Percentiles rank a stretch among this genome's conserved stretches.
These are phyloP conservation scores for Dendrocincla fuliginosa DNA, from an alignment of 2,797 vertebrate species.

Conservation along the genomic window DNA sequence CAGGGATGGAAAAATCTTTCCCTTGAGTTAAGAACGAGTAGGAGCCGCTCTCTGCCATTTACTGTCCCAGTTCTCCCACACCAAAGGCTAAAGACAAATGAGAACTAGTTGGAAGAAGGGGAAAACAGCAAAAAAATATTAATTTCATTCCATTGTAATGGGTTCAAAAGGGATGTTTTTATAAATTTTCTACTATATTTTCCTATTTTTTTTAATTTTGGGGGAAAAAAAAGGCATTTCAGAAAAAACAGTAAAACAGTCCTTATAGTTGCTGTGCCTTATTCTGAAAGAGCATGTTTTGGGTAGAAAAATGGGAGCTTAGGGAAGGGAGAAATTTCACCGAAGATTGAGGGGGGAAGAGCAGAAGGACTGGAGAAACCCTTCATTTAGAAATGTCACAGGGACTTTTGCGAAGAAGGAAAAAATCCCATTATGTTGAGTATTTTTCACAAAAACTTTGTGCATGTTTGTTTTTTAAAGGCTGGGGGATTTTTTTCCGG, in stretches of 20 bases:
- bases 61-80: not conserved
- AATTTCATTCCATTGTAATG: not conserved
- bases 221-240: not conserved
- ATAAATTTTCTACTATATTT: not conserved
- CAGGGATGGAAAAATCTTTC: not conserved
- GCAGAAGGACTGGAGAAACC: constrained; percentile 8
- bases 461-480: not conserved
- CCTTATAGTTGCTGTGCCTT: not conserved
- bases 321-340: not conserved
- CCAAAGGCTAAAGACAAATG: not conserved
- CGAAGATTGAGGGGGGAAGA: not conserved
- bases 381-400: constrained; percentile 21
- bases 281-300: not conserved
- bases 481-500: not conserved
- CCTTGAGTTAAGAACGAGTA: not conserved
- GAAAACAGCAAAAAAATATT: not conserved
- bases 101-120: not conserved
- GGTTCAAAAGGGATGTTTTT: not conserved
- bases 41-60: not conserved
- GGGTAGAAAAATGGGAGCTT: not conserved
- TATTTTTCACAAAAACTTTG: not conserved
- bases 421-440: constrained; percentile 23
- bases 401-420: not conserved
- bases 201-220: not conserved
- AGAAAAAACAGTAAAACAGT: not conserved